phyloP scores from a whole-genome alignment of 2,113 vertebrate species.

The Lophius piscatorius region DNA sequence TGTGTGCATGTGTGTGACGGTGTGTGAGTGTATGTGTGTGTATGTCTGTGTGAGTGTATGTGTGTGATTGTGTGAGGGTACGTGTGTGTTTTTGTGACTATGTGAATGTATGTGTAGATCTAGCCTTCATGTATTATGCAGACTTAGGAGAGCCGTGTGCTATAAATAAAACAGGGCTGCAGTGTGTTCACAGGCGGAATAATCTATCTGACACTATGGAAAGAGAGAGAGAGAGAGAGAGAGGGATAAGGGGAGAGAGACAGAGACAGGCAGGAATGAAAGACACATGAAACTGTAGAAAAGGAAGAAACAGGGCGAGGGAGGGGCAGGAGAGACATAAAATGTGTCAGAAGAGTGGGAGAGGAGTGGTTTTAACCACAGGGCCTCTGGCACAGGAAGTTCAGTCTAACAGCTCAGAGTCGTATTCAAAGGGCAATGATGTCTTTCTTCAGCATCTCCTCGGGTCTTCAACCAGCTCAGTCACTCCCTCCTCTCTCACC shows the following conservation, averaged over 20 bases:
- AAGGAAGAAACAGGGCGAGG: constrained; percentile 23
- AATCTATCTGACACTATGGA: constrained; percentile 79
- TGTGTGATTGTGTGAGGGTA: constrained; percentile 22
- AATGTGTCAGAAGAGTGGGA: neutral
- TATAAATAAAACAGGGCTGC: constrained; percentile 80
- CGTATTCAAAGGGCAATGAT: constrained; percentile 22
- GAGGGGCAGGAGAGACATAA: constrained; percentile 12
- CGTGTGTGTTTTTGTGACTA: constrained; percentile 32
- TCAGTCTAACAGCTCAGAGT: constrained; percentile 17
- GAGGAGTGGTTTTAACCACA: constrained; percentile 6
- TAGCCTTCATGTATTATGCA: constrained; percentile 77
- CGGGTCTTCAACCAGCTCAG: constrained; percentile 7
- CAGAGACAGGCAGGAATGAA: constrained; percentile 6
- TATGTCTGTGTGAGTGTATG: constrained; percentile 4
- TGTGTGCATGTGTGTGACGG: constrained; percentile 1
- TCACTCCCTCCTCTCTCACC: too few relatives aligned
- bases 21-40: constrained; percentile 15
- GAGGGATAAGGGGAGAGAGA: constrained; percentile 5
- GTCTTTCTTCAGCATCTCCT: constrained; percentile 21
- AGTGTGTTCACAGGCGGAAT: constrained; percentile 75
- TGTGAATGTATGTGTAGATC: constrained; percentile 36
- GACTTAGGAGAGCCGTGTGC: constrained; percentile 74
- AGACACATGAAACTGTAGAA: constrained; percentile 24
- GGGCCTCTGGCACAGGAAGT: constrained; percentile 10
- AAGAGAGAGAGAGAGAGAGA: constrained; percentile 44